Evolutionary conservation across 2,113 vertebrate genomes (phyloP).

Genomic region (Cyanistes caeruleus): DNA sequence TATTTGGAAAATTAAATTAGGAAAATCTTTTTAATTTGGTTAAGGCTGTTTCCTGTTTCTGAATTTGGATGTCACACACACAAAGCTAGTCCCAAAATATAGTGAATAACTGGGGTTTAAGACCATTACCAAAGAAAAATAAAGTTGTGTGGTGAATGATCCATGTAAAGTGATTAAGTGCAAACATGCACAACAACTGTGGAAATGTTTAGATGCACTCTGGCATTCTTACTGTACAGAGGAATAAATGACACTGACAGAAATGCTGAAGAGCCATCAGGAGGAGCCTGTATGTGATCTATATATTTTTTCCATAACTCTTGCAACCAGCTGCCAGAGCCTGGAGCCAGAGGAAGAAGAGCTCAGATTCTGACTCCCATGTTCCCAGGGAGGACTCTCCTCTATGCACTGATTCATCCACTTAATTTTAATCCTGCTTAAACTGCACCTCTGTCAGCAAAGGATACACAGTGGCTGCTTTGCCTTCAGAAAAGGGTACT

Average conservation of each 20-base stretch:
- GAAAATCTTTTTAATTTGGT: constrained; percentile 47
- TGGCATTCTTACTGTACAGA: not conserved
- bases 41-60: constrained; percentile 36
- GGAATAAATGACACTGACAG: not conserved
- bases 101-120: not conserved
- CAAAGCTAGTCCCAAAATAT: not conserved
- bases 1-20: constrained; percentile 30
- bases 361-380: not conserved
- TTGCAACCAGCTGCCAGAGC: constrained; percentile 20
- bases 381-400: not conserved
- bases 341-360: not conserved
- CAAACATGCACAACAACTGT: not conserved
- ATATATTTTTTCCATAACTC: constrained; percentile 27
- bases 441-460: not conserved
- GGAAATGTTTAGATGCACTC: not conserved
- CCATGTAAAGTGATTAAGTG: not conserved
- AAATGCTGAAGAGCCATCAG: constrained; percentile 27
- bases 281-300: constrained; percentile 3
- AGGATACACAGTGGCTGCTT: not conserved
- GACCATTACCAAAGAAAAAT: not conserved
- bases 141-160: not conserved
- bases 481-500: not conserved
- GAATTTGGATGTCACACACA: constrained; percentile 20
- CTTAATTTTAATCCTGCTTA: not conserved
- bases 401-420: not conserved